Evolutionary conservation across 2,888 invertebrate genomes (phyloP), one percentile per base, ranked within the genome.

Genomic region (Scaeva pyrastri): DNA sequence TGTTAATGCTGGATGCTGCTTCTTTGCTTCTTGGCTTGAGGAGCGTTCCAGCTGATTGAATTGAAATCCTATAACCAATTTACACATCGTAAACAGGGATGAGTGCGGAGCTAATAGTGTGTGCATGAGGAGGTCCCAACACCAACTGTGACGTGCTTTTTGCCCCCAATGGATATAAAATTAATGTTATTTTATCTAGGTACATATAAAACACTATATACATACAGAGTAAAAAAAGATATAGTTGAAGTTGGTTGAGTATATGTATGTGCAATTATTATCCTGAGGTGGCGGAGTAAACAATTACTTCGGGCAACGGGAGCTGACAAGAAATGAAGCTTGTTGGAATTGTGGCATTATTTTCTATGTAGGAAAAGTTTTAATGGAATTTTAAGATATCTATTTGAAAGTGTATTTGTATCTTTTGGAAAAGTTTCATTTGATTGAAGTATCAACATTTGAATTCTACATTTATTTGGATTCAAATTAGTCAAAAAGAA

Each of bases 21-120:
- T 12, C 36, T 50, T 31, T 7, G n/a, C n/a, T n/a, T n/a, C 8
- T 7, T 68, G 10, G 36, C 66, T 48, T 60, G 21, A 60, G 73
- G 55, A 74, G 71, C 70, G 45, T 58, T 48, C 16, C 23, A 31
- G 55, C 74, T 48, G 50, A 79, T 79, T 84, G 79, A 84, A 75
- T 84, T 75, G 66, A 70, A 79, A 62, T 72, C 73, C 78, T 62
- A 68, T 78, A 73, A 45, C 60, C 60, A 73, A 79, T 79, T 84
- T 84, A 71, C 79, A 84, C 78, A 62, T 84, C 79, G 26, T 75
- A 74, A 62, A 71, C 43, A 76, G 64, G 62, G 82, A 78, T 68
- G 78, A 64, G 73, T 58, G 62, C 41, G 23, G 45, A 16, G 68
- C 74, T 52, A 43, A 68, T 68, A 39, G 43, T 70, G 70, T 60